These are phyloP conservation scores for Chauna torquata DNA, from an alignment of 2,113 vertebrate genomes.

Conservation along the genomic window DNA sequence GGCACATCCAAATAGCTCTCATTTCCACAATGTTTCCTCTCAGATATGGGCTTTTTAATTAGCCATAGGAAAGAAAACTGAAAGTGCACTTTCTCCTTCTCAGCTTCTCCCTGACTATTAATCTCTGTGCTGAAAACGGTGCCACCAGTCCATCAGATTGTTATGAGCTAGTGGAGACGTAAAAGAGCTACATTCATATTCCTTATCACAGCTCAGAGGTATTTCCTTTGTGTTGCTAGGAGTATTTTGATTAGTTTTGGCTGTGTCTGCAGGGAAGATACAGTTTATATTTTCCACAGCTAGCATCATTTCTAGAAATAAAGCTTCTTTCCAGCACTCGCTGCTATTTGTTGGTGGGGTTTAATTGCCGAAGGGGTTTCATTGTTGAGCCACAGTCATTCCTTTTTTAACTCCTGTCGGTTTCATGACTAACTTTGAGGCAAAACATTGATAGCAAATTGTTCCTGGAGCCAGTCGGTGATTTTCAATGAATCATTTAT, in stretches of 20 bases:
- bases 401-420: slow-evolving; percentile 9
- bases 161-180: slow-evolving; percentile 19
- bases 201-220: slow-evolving; percentile 57
- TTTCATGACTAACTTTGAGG: background rate
- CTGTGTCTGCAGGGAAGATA: slow-evolving; percentile 32
- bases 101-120: background rate
- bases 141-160: slow-evolving; percentile 33
- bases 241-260: slow-evolving; percentile 60
- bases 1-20: slow-evolving; percentile 55
- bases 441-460: background rate
- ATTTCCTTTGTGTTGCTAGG: slow-evolving; percentile 51
- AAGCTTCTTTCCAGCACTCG: background rate
- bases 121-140: background rate
- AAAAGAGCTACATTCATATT: background rate
- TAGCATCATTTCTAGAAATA: slow-evolving; percentile 17
- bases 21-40: slow-evolving; percentile 66
- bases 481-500: background rate
- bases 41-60: slow-evolving; percentile 61
- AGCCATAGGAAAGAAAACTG: slow-evolving; percentile 67
- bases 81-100: slow-evolving; percentile 57
- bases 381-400: background rate
- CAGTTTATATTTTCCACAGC: slow-evolving; percentile 42
- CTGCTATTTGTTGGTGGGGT: background rate
- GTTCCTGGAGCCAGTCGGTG: background rate
- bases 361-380: background rate